phyloP scores from a whole-genome alignment of 2,888 invertebrate species.

The Noctua pronuba region DNA sequence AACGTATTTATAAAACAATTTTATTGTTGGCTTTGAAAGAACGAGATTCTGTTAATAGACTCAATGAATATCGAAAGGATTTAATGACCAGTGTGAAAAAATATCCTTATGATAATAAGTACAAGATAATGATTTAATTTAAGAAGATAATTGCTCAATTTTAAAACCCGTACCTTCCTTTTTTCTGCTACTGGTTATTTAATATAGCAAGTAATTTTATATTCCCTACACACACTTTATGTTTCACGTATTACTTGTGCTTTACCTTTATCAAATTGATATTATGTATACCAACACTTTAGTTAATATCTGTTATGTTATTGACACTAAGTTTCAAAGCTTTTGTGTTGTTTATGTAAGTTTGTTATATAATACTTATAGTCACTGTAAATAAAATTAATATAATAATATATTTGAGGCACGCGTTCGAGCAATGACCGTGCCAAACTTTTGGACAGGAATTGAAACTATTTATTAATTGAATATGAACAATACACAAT shows the following conservation, averaged over 20 bases:
- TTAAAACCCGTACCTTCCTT: conserved; percentile 74
- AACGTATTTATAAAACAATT: conserved; percentile 68
- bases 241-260: conserved; percentile 30
- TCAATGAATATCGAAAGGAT: conserved; percentile 61
- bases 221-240: conserved; percentile 15
- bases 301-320: conserved; percentile 25
- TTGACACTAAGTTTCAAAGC: conserved; percentile 23
- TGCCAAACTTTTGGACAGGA: conserved; percentile 80
- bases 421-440: conserved; percentile 67
- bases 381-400: conserved; percentile 63
- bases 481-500: conserved; percentile 67
- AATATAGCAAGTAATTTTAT: conserved; percentile 30
- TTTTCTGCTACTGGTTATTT: conserved; percentile 46
- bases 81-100: conserved; percentile 70
- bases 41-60: conserved; percentile 62
- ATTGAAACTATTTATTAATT: conserved; percentile 78
- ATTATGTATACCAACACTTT: conserved; percentile 16
- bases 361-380: conserved; percentile 42
- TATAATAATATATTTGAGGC: conserved; percentile 65
- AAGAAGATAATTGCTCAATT: conserved; percentile 88
- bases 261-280: conserved; percentile 31
- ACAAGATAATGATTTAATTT: conserved; percentile 85
- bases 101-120: conserved; percentile 85
- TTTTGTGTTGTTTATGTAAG: conserved; percentile 34
- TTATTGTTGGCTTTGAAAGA: conserved; percentile 67